A percentile compares a stretch with the other conserved stretches of the same genome.
phyloP scores from a whole-genome alignment of 2,797 vertebrate species.

The Notolabrus celidotus region DNA sequence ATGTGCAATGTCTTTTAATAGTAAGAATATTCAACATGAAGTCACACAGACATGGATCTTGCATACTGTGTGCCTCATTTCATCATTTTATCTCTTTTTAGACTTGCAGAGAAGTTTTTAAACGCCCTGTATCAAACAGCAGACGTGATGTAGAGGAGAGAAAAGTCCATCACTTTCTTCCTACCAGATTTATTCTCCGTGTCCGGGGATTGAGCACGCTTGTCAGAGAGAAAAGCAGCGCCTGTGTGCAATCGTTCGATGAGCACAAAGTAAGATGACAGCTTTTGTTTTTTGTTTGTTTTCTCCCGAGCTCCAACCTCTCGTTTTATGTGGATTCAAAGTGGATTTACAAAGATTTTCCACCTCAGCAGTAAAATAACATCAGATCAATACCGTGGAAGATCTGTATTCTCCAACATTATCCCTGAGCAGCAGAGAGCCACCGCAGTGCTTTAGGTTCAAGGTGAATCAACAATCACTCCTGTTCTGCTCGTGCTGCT shows the following conservation, averaged over 20 bases:
- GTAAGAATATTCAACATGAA: no score
- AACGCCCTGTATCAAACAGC: no score
- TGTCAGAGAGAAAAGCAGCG: background rate
- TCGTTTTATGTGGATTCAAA: slow-evolving; percentile 5
- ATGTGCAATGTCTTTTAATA: no score
- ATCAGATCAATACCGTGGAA: slow-evolving; percentile 10
- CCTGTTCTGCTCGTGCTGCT: background rate
- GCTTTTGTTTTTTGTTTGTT: background rate
- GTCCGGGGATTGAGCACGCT: no score
- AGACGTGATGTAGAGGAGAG: no score
- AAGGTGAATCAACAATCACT: background rate
- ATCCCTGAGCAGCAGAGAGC: background rate
- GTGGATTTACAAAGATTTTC: slow-evolving; percentile 31
- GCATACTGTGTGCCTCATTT: no score
- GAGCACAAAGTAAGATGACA: background rate
- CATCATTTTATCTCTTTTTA: no score
- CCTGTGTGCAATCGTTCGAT: background rate
- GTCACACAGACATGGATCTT: no score
- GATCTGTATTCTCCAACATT: background rate
- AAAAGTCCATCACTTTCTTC: no score
- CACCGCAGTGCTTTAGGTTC: background rate
- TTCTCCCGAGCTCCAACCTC: background rate
- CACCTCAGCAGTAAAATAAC: background rate
- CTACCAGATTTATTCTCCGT: no score
- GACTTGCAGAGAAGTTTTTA: no score